Conservation (phyloP, 53 echinoderm and acorn worm genomes). For the Holothuria leucospilota region DNA sequence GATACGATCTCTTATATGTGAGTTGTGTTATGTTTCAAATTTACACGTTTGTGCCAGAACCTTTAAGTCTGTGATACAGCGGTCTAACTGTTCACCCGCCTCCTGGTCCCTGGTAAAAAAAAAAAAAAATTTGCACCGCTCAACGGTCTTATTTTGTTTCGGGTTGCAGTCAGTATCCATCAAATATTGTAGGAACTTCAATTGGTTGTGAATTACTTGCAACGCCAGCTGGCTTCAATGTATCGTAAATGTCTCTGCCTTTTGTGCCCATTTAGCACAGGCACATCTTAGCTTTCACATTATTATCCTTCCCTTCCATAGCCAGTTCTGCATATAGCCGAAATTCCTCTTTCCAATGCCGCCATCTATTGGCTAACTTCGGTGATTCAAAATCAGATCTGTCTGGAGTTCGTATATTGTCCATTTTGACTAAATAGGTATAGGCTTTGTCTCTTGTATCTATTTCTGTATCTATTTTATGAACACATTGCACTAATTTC, state of each 20-base stretch:
- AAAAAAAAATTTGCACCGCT: slow-evolving; percentile 58
- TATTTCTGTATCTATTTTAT: too few species aligned
- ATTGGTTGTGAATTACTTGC: neutral
- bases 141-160: slow-evolving; percentile 46
- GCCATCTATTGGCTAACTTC: too few species aligned
- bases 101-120: slow-evolving; percentile 45
- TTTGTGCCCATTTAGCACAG: neutral
- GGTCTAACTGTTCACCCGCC: slow-evolving; percentile 34
- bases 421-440: neutral
- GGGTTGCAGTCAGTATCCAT: slow-evolving; percentile 52
- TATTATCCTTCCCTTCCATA: slow-evolving; percentile 42
- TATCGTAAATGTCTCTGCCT: slow-evolving; percentile 43
- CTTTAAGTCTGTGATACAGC: slow-evolving; percentile 42
- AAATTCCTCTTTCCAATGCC: too few species aligned
- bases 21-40: slow-evolving; percentile 39
- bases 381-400: neutral
- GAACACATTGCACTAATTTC: too few species aligned
- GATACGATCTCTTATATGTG: slow-evolving; percentile 50
- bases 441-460: too few species aligned
- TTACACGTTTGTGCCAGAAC: slow-evolving; percentile 46
- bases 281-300: too few species aligned
- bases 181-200: slow-evolving; percentile 1
- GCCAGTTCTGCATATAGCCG: slow-evolving; percentile 27
- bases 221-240: neutral
- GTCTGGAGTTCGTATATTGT: neutral